phyloP scores from a whole-genome alignment of 2,797 vertebrate genomes.

The Hoplostethus atlanticus region DNA sequence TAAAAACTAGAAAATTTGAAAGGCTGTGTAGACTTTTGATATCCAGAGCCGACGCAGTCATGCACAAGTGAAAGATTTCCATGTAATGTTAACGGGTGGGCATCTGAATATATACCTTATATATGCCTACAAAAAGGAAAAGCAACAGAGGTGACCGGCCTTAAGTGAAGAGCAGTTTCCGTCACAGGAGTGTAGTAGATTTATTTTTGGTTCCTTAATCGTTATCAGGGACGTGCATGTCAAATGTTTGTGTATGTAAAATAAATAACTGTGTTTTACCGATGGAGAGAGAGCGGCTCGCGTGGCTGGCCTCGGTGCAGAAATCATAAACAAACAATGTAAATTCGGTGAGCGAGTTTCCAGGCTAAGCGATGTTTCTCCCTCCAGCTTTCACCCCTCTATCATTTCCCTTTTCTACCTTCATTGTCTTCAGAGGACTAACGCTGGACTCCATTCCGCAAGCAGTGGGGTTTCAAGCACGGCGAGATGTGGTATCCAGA shows the following conservation, averaged over 20 bases:
- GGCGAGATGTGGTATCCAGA: conserved; percentile 30
- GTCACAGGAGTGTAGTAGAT: neutral
- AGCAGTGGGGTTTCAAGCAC: conserved; percentile 15
- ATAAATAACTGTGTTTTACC: conserved; percentile 9
- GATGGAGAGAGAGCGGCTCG: neutral
- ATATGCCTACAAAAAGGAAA: neutral
- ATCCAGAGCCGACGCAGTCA: neutral
- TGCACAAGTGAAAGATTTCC: neutral
- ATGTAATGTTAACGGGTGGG: neutral
- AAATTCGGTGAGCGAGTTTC: conserved; percentile 28
- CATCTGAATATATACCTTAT: too few species aligned
- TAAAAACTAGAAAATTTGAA: neutral
- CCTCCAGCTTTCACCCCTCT: neutral
- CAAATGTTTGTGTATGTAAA: conserved; percentile 14
- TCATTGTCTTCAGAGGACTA: conserved; percentile 2
- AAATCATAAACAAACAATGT: conserved; percentile 37
- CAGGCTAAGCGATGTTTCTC: neutral
- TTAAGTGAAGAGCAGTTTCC: neutral
- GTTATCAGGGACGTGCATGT: neutral
- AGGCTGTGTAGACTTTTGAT: neutral
- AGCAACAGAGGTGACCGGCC: neutral
- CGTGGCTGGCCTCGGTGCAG: neutral
- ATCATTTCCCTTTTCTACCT: conserved; percentile 5
- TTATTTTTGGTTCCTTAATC: neutral
- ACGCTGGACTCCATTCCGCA: conserved; percentile 24